Evolutionary conservation across 2,888 invertebrate species (phyloP).

Genomic region (Lypha dubia): DNA sequence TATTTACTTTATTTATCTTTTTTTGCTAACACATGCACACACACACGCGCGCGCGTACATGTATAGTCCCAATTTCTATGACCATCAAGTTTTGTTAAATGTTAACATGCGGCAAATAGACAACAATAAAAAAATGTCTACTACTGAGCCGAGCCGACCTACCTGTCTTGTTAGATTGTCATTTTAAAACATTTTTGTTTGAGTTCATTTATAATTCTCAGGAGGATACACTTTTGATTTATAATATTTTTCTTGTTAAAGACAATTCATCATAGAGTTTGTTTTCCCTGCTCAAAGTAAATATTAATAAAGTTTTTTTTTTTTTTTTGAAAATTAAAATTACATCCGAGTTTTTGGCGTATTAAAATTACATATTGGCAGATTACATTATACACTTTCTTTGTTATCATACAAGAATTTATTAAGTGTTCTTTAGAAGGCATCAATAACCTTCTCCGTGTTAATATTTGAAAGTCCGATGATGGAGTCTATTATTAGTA

Average conservation of each 20-base stretch:
- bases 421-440: too few relatives aligned
- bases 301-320: constrained; percentile 1
- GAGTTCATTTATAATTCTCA: constrained; percentile 68
- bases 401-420: too few relatives aligned
- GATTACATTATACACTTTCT: too few relatives aligned
- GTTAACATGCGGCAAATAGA: constrained; percentile 59
- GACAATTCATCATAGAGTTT: constrained; percentile 16
- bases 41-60: too few relatives aligned
- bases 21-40: constrained; percentile 46
- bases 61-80: constrained; percentile 65
- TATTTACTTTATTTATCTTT: constrained; percentile 20
- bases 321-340: background rate
- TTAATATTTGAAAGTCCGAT: too few relatives aligned
- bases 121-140: constrained; percentile 53
- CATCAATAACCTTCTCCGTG: too few relatives aligned
- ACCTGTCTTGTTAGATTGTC: constrained; percentile 69
- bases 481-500: too few relatives aligned
- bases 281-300: background rate
- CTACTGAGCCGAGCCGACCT: constrained; percentile 64
- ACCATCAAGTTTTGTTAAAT: constrained; percentile 61
- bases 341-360: background rate
- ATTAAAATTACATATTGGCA: background rate
- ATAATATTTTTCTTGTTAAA: constrained; percentile 31
- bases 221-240: constrained; percentile 53
- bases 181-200: constrained; percentile 64